Base-by-base conservation (phyloP, 2,113 vertebrate species). In the Charadrius vociferus region DNA sequence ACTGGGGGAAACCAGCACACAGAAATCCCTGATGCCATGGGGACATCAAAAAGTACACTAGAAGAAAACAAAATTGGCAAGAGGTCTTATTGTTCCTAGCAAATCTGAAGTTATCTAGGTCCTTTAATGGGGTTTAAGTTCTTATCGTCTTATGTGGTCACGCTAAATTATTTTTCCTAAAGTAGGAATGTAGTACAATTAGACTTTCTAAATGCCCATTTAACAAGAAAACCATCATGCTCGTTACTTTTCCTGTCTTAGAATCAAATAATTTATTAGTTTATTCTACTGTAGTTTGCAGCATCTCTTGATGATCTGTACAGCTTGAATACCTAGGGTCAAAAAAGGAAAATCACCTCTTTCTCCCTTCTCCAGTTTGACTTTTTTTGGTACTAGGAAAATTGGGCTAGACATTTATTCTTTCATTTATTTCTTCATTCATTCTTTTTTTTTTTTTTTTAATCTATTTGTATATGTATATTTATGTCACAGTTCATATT, bases 391-490 rank as follows among this genome's bases (percentile, higher is more conserved):
- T 72, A 16, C 9, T 20, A 8, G 9, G 23, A 43, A 7, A 14
- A 58, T 5, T 39, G 14, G 24, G 45, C 21, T 27, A 3, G 9
- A 2, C 10, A 16, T 53, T 81, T 56, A 18, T 8, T n/a, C 7
- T 45, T 50, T 14, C 7, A 37, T 67, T 45, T 43, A 10, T 20
- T 63, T 34, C 63, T 12, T 78, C 5, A 8, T 22, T 80, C 12
- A 4, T 53, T n/a, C 5, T 66, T 61, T 53, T 5, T 56, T 73
- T 56, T 73, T 23, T 6, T 73, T 23, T 30, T 39, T 14, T n/a
- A n/a, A n/a, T n/a, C 3, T 6, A 11, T 53, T 66, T 61, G 0
- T 37, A 17, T 52, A 6, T 14, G 0, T 75, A 1, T 39, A 10
- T 61, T 68, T 55, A 27, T 79, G 14, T 39, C 19, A 65, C 19